Evolutionary conservation across 1,140 invertebrate species (phyloP).

Genomic region (Apis florea): DNA sequence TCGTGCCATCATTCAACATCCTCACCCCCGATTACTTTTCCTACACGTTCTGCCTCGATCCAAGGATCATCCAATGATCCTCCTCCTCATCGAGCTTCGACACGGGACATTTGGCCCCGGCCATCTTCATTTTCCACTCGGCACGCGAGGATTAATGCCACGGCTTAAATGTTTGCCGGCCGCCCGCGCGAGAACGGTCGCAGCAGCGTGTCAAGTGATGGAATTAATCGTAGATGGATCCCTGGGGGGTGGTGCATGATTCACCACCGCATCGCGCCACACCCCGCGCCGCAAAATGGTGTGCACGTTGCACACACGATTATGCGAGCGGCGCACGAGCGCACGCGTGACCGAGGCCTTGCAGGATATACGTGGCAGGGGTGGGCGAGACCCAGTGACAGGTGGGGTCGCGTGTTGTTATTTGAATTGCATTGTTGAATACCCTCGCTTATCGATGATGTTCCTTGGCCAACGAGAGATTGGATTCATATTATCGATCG

Average conservation of each 20-base stretch:
- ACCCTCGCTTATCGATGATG: not conserved
- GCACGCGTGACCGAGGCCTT: not conserved
- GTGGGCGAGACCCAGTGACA: constrained; percentile 13
- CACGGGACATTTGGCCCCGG: constrained; percentile 60
- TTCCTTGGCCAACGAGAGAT: no score
- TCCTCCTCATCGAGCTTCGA: constrained; percentile 54
- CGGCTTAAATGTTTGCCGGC: constrained; percentile 63
- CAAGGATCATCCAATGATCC: not conserved
- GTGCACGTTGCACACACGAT: constrained; percentile 55
- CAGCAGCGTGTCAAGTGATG: constrained; percentile 67
- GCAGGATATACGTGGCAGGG: not conserved
- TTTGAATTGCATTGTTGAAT: constrained; percentile 20
- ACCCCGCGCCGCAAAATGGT: constrained; percentile 51
- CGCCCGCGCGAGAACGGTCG: constrained; percentile 33
- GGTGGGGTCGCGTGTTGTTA: constrained; percentile 21
- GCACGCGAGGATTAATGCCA: constrained; percentile 53
- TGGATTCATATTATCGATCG: no score
- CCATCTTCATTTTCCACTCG: constrained; percentile 63
- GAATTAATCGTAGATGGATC: constrained; percentile 69
- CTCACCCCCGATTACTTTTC: no score
- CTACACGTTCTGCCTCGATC: not conserved
- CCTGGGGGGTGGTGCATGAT: constrained; percentile 66
- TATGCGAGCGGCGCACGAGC: constrained; percentile 35
- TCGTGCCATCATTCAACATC: no score
- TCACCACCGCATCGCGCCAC: constrained; percentile 64